Evolutionary conservation across 2,113 vertebrate species (phyloP), one percentile per base, ranked within the genome.

Genomic region (Oreochromis spilurus): DNA sequence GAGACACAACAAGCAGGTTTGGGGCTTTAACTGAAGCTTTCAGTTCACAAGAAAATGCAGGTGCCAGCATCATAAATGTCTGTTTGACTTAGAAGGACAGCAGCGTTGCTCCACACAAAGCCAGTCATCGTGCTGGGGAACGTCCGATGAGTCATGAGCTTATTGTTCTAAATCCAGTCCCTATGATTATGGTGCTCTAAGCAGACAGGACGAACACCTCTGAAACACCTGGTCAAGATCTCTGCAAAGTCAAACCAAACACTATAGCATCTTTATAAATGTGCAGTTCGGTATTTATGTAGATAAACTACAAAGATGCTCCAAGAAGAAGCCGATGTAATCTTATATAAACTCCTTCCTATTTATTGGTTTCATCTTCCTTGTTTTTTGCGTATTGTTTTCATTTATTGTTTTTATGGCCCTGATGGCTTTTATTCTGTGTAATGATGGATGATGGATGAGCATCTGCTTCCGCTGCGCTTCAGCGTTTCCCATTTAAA

Each of bases 141-240:
- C 17, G 26, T 87, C 67, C 14, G 21, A 62, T 70, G 92, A 94
- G 91, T 91, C 91, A 94, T 88, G 75, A 93, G 85, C 88, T 88
- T 95, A 95, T 94, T 94, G 93, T 90, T 87, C 88, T 95, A 94
- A 95, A 95, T 96, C 93, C 92, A 89, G 85, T 54, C 84, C 83
- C 87, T 43, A 38, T 80, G 48, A 93, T 94, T 94, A 93, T 55
- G 48, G 26, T 34, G 31, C 60, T 86, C 52, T 88, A 86, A 89
- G 88, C 58, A 85, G 83, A 31, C 36, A 60, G 80, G 81, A 86
- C 29, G 14, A 50, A 60, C 55, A 81, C 84, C 57, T 48, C 38
- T 45, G 31, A 21, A 84, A 75, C 70, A 83, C 57, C 75, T 60
- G 48, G 57, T 14, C 48, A 70, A 72, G 31, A 72, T 21, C 13